phyloP scores from a whole-genome alignment of 2,888 invertebrate genomes.

The Galeruca laticollis region DNA sequence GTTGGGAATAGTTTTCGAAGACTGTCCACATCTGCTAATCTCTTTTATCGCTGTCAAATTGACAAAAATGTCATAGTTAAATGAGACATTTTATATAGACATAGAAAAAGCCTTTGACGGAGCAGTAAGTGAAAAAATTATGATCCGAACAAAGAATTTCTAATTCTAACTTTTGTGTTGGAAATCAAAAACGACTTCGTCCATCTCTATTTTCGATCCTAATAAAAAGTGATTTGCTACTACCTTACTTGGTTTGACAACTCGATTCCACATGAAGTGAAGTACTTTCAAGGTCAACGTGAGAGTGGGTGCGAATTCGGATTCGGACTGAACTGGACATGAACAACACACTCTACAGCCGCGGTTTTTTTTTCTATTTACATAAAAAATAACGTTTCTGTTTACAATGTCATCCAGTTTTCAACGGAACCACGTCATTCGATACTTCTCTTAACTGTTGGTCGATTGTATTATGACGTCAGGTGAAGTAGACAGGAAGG shows the following conservation, averaged over 20 bases:
- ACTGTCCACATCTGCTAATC: too few relatives aligned
- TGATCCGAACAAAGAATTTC: too few relatives aligned
- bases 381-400: slow-evolving; percentile 39
- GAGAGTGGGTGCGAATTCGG: slow-evolving; percentile 49
- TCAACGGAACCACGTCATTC: slow-evolving; percentile 29
- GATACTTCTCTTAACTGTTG: slow-evolving; percentile 30
- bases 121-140: too few relatives aligned
- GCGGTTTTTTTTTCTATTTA: slow-evolving; percentile 21
- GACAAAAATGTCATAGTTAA: too few relatives aligned
- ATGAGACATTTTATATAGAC: too few relatives aligned
- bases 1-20: too few relatives aligned
- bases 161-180: neutral
- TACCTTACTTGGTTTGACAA: slow-evolving; percentile 58
- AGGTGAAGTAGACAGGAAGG: slow-evolving; percentile 24
- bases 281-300: slow-evolving; percentile 52
- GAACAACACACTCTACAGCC: slow-evolving; percentile 1
- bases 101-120: too few relatives aligned
- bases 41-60: too few relatives aligned
- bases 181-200: neutral
- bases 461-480: slow-evolving; percentile 30
- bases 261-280: slow-evolving; percentile 51
- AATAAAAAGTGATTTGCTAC: slow-evolving; percentile 58
- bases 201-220: slow-evolving; percentile 43
- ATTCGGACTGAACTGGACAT: slow-evolving; percentile 20
- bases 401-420: slow-evolving; percentile 34